These are phyloP conservation scores for Tarsius wallacei DNA, from an alignment of 2,797 vertebrate species.

Conservation along the genomic window DNA sequence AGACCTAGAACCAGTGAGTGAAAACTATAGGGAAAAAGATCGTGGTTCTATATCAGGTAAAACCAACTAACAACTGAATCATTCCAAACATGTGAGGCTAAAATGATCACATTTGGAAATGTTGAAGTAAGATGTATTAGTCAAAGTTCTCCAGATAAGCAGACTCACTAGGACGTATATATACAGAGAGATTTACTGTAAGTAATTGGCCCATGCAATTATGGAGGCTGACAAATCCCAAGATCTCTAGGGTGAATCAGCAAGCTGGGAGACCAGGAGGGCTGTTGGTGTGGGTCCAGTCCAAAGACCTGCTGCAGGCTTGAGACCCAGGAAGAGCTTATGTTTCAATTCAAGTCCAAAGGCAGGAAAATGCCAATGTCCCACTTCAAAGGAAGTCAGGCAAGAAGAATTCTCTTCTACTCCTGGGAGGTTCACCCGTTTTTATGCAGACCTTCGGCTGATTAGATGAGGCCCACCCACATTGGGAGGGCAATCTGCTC, in stretches of 20 bases:
- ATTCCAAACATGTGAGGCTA: background rate
- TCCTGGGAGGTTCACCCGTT: background rate
- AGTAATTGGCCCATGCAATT: background rate
- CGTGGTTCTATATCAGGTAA: background rate
- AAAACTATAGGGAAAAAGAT: background rate
- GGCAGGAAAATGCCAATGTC: background rate
- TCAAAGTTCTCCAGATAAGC: background rate
- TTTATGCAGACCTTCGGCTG: background rate
- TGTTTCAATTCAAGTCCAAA: background rate
- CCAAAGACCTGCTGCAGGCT: background rate
- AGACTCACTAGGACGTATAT: background rate
- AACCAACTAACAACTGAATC: background rate
- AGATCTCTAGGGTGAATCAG: background rate
- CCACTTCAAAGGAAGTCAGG: background rate
- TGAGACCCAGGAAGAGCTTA: background rate
- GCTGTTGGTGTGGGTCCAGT: background rate
- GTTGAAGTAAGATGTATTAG: background rate
- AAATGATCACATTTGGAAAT: constrained; percentile 20
- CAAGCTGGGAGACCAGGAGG: background rate
- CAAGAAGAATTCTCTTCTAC: background rate
- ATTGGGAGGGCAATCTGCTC: background rate
- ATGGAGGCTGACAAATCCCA: background rate
- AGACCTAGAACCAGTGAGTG: background rate
- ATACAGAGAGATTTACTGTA: background rate
- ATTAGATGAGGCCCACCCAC: background rate